phyloP scores from a whole-genome alignment of 2,888 invertebrate species.

The Helicoverpa assulta region DNA sequence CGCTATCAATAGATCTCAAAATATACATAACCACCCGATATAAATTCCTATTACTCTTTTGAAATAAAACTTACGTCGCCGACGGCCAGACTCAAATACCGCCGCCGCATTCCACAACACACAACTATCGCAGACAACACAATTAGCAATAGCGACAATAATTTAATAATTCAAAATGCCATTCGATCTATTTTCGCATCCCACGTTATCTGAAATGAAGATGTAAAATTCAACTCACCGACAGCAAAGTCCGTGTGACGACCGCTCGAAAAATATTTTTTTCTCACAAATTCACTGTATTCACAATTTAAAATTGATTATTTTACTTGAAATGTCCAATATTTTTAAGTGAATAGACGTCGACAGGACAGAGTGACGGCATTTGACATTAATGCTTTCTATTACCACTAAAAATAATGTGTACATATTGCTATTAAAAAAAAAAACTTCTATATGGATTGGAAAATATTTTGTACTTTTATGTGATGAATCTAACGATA shows the following conservation, averaged over 20 bases:
- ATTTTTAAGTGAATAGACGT: conserved; percentile 65
- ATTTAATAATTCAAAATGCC: conserved; percentile 71
- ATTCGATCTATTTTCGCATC: conserved; percentile 77
- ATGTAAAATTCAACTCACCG: conserved; percentile 66
- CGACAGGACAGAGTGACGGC: conserved; percentile 61
- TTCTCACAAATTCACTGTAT: conserved; percentile 65
- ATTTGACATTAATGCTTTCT: conserved; percentile 45
- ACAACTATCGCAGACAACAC: conserved; percentile 51
- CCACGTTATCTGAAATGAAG: conserved; percentile 57
- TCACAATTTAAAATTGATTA: conserved; percentile 65
- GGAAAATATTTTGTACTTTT: too few relatives aligned
- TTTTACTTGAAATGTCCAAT: conserved; percentile 58
- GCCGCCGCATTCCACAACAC: conserved; percentile 48
- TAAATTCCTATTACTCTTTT: conserved; percentile 47
- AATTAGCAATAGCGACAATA: conserved; percentile 67
- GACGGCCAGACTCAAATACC: conserved; percentile 34
- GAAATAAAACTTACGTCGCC: conserved; percentile 45
- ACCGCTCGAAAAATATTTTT: conserved; percentile 19
- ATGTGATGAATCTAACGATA: too few relatives aligned
- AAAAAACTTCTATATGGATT: too few relatives aligned
- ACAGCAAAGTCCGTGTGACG: conserved; percentile 25
- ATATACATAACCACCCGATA: conserved; percentile 46
- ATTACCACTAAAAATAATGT: conserved; percentile 10
- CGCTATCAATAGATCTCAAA: conserved; percentile 58
- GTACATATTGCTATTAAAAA: too few relatives aligned